phyloP scores from a whole-genome alignment of 1,140 invertebrate species.

The Pseudachorutes palmiensis region DNA sequence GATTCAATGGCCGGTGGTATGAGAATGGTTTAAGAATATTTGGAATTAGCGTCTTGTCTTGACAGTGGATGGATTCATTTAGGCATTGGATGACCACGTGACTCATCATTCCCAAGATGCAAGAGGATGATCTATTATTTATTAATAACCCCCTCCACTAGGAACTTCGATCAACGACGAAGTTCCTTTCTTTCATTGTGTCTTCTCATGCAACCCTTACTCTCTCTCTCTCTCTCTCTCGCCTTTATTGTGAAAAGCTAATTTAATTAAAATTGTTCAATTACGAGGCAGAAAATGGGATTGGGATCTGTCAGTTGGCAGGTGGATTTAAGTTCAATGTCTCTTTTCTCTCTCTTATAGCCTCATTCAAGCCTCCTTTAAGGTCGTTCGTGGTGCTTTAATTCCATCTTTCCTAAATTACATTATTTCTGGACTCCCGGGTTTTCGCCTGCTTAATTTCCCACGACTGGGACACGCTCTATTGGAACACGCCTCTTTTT shows the following conservation, averaged over 20 bases:
- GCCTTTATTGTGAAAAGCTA: constrained; percentile 8
- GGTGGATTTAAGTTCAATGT: constrained; percentile 7
- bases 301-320: constrained; percentile 9
- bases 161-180: no score
- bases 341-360: no score
- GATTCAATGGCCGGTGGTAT: no score
- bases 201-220: no score
- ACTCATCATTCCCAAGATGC: neutral
- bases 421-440: neutral
- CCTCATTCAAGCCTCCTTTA: no score
- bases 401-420: constrained; percentile 11
- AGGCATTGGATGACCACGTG: neutral
- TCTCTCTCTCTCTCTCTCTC: neutral
- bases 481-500: constrained; percentile 1
- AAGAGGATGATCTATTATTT: constrained; percentile 6
- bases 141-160: constrained; percentile 1
- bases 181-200: no score
- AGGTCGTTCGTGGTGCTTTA: neutral
- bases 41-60: neutral
- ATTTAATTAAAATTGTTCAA: constrained; percentile 14
- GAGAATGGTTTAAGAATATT: no score
- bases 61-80: neutral
- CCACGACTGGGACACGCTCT: constrained; percentile 2
- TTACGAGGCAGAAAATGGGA: constrained; percentile 12
- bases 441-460: neutral